A percentile compares a stretch with the other conserved stretches of the same genome.
Evolutionary conservation across 2,888 invertebrate species (phyloP).

Genomic region (Cataglyphis livida): DNA sequence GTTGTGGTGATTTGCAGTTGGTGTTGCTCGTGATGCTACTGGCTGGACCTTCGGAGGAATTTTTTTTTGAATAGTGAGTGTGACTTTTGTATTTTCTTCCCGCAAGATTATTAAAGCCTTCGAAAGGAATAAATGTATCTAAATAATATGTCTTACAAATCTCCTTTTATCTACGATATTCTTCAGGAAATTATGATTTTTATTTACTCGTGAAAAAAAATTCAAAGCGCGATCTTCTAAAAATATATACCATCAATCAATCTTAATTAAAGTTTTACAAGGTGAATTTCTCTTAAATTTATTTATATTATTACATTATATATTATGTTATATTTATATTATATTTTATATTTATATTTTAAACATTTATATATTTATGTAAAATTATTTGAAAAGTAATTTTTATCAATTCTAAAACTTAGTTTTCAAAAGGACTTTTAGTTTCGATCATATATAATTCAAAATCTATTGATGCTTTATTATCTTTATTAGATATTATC

Average conservation of each 20-base stretch:
- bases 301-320: background rate
- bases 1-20: constrained; percentile 64
- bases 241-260: background rate
- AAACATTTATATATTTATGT: background rate
- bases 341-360: no score
- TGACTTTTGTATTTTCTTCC: background rate
- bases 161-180: background rate
- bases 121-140: background rate
- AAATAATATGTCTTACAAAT: background rate
- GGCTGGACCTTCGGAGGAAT: constrained; percentile 68
- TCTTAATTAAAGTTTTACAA: background rate
- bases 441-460: background rate
- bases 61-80: constrained; percentile 79
- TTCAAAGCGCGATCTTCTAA: background rate
- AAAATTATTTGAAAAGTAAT: background rate
- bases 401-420: background rate
- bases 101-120: background rate
- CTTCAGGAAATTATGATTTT: background rate
- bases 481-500: background rate
- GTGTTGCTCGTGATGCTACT: constrained; percentile 61
- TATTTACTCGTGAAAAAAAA: background rate
- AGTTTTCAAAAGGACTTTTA: background rate
- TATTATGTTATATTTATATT: no score
- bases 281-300: background rate
- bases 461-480: background rate